These are phyloP conservation scores for Xyrichtys novacula DNA, from an alignment of 2,797 vertebrate species.

Conservation along the genomic window DNA sequence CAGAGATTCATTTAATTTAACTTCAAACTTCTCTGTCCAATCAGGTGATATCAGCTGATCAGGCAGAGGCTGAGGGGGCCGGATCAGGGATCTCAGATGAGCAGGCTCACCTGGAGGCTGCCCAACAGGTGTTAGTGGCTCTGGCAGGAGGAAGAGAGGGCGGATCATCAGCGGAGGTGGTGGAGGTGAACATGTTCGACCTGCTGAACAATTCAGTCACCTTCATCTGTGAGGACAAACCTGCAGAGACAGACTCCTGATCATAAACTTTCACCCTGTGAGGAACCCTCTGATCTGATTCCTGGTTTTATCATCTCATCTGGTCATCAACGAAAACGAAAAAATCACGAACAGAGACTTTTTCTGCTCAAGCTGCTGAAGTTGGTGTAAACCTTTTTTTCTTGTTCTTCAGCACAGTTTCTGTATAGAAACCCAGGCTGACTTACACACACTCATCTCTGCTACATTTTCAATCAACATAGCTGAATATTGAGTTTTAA, in stretches of 20 bases:
- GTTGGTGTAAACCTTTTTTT: neutral
- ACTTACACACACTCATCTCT: too few species aligned
- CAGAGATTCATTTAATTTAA: neutral
- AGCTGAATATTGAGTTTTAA: too few species aligned
- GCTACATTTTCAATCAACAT: too few species aligned
- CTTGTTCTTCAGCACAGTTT: neutral
- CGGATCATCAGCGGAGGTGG: conserved; percentile 78
- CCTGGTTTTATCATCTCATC: neutral
- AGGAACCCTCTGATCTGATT: neutral
- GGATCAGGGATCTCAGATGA: conserved; percentile 80
- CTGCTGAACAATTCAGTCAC: conserved; percentile 87
- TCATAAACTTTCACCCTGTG: neutral
- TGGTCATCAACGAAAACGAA: neutral
- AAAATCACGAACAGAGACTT: neutral
- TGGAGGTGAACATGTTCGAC: conserved; percentile 89
- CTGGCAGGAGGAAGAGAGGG: conserved; percentile 79
- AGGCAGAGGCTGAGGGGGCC: conserved; percentile 45
- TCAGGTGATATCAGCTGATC: conserved; percentile 81
- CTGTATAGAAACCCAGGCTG: neutral
- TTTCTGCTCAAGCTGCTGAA: neutral
- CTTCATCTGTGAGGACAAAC: conserved; percentile 87
- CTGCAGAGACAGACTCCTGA: conserved; percentile 34
- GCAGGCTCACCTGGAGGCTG: conserved; percentile 75
- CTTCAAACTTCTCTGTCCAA: conserved; percentile 23
- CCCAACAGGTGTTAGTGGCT: conserved; percentile 87